phyloP scores from a whole-genome alignment of 2,113 vertebrate species.

The Hoplias malabaricus region DNA sequence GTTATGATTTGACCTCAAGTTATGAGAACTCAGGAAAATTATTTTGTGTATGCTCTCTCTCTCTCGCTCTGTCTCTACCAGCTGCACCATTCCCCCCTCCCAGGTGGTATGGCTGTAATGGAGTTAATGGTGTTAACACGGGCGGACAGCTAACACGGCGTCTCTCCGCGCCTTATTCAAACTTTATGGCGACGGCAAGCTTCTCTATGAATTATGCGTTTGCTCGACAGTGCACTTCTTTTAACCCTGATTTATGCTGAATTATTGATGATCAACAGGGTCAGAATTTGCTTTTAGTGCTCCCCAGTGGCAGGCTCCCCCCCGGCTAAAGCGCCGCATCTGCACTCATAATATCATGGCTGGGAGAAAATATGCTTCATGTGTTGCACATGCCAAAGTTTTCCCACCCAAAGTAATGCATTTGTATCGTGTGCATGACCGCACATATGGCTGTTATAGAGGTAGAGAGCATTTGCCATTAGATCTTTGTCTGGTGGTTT shows the following conservation, averaged over 20 bases:
- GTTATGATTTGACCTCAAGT: too few species aligned
- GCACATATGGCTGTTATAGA: slow-evolving; percentile 1
- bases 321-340: slow-evolving; percentile 54
- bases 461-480: not conserved
- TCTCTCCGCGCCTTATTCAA: slow-evolving; percentile 76
- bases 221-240: slow-evolving; percentile 79
- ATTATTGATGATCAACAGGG: slow-evolving; percentile 87
- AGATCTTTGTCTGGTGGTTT: not conserved
- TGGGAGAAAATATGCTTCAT: slow-evolving; percentile 58
- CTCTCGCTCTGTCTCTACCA: not conserved
- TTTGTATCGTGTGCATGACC: slow-evolving; percentile 22
- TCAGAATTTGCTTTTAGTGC: slow-evolving; percentile 82
- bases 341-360: slow-evolving; percentile 78
- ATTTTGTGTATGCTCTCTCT: not conserved
- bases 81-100: slow-evolving; percentile 40
- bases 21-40: too few species aligned
- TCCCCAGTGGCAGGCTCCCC: slow-evolving; percentile 70
- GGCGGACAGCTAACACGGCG: slow-evolving; percentile 71
- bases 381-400: slow-evolving; percentile 54
- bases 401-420: slow-evolving; percentile 51
- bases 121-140: slow-evolving; percentile 78
- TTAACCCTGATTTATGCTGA: slow-evolving; percentile 86
- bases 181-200: slow-evolving; percentile 76
- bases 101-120: slow-evolving; percentile 62
- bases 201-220: slow-evolving; percentile 75